Evolutionary conservation across 2,797 vertebrate genomes (phyloP), one percentile per base, ranked within the genome.

Genomic region (Nannoperca obscura): DNA sequence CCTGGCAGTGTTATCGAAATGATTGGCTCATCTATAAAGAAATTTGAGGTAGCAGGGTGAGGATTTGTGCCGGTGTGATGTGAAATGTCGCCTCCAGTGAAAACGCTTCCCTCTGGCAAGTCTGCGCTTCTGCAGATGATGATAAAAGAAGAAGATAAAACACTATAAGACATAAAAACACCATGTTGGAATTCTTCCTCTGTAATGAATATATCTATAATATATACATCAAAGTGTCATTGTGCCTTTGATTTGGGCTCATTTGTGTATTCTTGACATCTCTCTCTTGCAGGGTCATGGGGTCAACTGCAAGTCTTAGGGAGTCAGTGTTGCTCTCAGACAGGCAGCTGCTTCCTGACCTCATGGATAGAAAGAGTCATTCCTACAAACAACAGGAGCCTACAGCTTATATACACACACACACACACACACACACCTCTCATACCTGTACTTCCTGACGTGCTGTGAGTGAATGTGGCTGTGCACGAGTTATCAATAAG

Each of bases 21-120:
- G 40, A 78, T 44, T 88, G 86, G 80, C 78, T 76, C 13, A 1
- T 58, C 71, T 71, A 49, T 80, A 80, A 85, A 86, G 78, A 78
- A 17, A 84, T 78, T 14, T 3, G 14, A 69, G 32, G 55, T 2
- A 71, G 77, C 78, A 53, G 44, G 55, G 74, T 73, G 55, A 54
- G 42, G 42, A 67, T 85, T 62, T 55, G 57, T 65, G 76, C 20
- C 5, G 8, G 10, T 22, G 64, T 34, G 42, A 67, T 71, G 64
- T 20, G 40, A 60, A 59, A 71, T 69, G 30, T 27, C 7, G 8
- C 53, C 38, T 72, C 24, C 42, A 66, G 57, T 73, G 66, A 3
- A 65, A 68, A 74, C 11, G 63, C 55, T 63, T 5, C 70, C 70
- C 54, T 70, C 46, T 66, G 36, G 82, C 38, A 27, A 54, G 12